Base-by-base conservation (phyloP, 1,140 invertebrate genomes). In the Solenopsis fugax region DNA sequence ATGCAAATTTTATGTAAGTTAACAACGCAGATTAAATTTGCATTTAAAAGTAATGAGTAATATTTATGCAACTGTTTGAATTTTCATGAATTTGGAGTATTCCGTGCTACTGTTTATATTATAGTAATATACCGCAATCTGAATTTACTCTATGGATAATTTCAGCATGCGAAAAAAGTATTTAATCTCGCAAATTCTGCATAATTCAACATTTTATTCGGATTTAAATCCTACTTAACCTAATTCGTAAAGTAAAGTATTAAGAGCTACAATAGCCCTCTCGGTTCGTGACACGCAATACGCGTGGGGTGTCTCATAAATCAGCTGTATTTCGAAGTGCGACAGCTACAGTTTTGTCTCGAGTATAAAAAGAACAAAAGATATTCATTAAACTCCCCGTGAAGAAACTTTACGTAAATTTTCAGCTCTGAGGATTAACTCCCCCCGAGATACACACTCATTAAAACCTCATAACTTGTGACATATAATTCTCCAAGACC, bases 21-120 rank as follows among this genome's bases (percentile, higher is more conserved):
- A 73, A 75, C 54, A 48, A 37, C 41, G 24, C 21, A 60, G 80
- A 75, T 75, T 64, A 52, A 62, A 73, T 64, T 73, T 60, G 29
- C 69, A 84, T 84, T 75, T 48, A 56, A 62, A 75, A 50, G 9
- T 62, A 75, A 84, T 60, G 69, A 72, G 67, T 72, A 82, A 75
- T 45, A 41, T 84, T 82, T 60, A 75, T 62, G 69, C 54, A 29
- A 29, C 37, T 60, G 45, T 73, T 67, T 56, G 54, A 58, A 58
- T 75, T 84, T 84, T 62, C 24, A 72, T 37, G 69, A 72, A 81
- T 41, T 73, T 75, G 18, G 18, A 56, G 45, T 24, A 60, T 75
- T 60, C 4, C 13, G 21, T 21, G 69, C 41, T 62, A 16, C 48
- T 24, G 69, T 58, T 73, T 62, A 37, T 60, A 62, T 45, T 56